Base-by-base conservation (phyloP, 1,140 invertebrate genomes). In the Papilio aristodemus region DNA sequence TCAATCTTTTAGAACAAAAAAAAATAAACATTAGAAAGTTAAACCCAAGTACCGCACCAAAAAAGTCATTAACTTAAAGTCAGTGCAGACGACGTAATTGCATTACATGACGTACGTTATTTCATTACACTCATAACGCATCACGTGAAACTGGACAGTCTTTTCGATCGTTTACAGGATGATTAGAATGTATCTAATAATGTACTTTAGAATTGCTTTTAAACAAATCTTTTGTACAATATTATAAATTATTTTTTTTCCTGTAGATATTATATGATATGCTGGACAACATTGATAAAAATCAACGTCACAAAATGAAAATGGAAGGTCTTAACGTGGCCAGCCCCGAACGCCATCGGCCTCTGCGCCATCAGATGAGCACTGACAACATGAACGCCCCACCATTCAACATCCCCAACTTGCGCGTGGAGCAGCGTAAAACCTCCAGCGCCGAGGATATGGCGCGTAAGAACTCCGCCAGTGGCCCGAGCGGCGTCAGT, bases 251-350 rank as follows among this genome's bases (percentile, higher is more conserved):
- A 5, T 22, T 11, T 9, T 54, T 54, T 17, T 58, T 71, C 3
- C 25, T 64, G n/a, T 67, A 93, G 93, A 92, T 98, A 6, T 92
- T 98, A n/a, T 96, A 98, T 78, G 97, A 98, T 75, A 98, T 98
- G 97, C 90, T 98, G 66, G 96, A 97, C 73, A 95, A 96, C 76
- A 97, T 99, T 68, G 97, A 98, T 89, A 94, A 96, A 90, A 95
- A 96, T 79, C 97, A 97, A 84, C 93, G 95, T 17, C 96, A 96
- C 83, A 97, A 96, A 86, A 90, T 98, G 75, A 97, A 96, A 84
- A 80, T 96, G 75, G 96, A 97, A 82, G 96, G 95, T 84, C 89
- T 96, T 38, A 94, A 95, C 4, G 89, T 95, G 75, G 94, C 95
- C 17, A 96, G 95, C 79, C 95, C 95, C 2, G 96, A 97, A 71